Conservation (phyloP, 2,888 invertebrate species). For the Drosophila cyrtoloma region DNA sequence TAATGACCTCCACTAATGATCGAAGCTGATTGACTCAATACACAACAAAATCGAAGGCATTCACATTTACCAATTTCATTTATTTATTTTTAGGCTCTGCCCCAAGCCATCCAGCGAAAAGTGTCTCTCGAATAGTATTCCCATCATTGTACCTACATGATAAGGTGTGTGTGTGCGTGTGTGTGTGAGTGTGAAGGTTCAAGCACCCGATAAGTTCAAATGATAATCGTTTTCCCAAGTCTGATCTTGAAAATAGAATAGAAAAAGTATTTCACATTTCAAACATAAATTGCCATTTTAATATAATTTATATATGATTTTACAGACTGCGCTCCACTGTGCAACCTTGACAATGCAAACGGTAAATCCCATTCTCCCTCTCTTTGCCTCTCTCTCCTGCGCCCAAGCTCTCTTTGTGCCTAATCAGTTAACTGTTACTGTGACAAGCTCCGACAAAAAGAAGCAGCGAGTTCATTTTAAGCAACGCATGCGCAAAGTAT, state of each 20-base stretch:
- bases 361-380: neutral
- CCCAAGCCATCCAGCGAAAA: conserved; percentile 13
- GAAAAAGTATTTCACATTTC: neutral
- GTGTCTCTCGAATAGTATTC: conserved; percentile 5
- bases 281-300: neutral
- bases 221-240: neutral
- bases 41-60: conserved; percentile 39
- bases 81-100: conserved; percentile 58
- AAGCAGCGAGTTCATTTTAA: neutral
- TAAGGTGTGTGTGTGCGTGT: neutral
- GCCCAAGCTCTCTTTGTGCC: neutral
- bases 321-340: conserved; percentile 13
- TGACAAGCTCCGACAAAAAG: neutral
- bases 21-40: conserved; percentile 72
- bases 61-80: conserved; percentile 40
- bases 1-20: conserved; percentile 79
- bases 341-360: conserved; percentile 10
- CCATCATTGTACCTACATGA: neutral
- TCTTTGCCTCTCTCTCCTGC: neutral
- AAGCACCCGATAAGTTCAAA: conserved; percentile 1
- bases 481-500: conserved; percentile 5
- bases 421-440: conserved; percentile 11
- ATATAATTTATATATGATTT: neutral
- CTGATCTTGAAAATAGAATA: neutral
- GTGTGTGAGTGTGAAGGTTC: neutral